Evolutionary conservation across 2,113 vertebrate species (phyloP).

Genomic region (Leptocoma aspasia): DNA sequence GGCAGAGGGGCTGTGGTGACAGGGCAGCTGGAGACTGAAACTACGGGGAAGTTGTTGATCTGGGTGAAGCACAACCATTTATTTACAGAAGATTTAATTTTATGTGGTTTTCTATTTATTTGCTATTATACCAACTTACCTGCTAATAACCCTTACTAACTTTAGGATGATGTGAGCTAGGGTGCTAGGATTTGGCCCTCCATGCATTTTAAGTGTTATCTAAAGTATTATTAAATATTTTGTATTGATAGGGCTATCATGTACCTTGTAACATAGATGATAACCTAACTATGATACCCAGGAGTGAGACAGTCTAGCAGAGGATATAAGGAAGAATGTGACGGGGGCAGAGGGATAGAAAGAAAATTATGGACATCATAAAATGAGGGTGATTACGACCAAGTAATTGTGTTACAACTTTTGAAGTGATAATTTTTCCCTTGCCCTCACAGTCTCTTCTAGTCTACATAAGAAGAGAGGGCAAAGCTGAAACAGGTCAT

Average conservation of each 20-base stretch:
- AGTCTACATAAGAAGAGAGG: background rate
- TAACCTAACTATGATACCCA: background rate
- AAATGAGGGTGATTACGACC: background rate
- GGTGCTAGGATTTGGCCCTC: background rate
- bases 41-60: background rate
- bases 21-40: background rate
- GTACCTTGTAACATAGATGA: background rate
- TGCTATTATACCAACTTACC: background rate
- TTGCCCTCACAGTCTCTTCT: background rate
- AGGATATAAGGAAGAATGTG: background rate
- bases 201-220: background rate
- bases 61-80: background rate
- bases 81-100: background rate
- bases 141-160: background rate
- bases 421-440: background rate
- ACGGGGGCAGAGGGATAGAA: background rate
- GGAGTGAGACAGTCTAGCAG: background rate
- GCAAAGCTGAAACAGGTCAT: background rate
- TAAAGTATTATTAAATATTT: background rate
- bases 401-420: background rate
- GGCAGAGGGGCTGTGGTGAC: background rate
- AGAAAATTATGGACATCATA: background rate
- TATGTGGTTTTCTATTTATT: background rate
- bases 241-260: background rate
- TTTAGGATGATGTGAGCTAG: background rate